Conservation (phyloP, 2,797 vertebrate species). For the Acipenser ruthenus region DNA sequence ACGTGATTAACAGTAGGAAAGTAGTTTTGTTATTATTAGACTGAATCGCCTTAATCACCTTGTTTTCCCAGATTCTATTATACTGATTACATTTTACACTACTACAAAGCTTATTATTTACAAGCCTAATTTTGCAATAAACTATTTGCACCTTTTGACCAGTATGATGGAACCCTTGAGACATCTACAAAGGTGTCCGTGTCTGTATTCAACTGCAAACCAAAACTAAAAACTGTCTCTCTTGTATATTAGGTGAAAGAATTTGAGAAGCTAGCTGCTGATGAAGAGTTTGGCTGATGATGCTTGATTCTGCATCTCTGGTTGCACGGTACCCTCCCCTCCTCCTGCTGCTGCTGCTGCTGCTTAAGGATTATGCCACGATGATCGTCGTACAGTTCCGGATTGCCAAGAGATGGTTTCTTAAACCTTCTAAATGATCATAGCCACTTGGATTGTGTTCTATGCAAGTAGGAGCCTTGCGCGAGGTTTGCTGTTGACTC, state of each 20-base stretch:
- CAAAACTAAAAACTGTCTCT: constrained; percentile 10
- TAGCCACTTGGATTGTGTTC: constrained; percentile 89
- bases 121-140: not conserved
- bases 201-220: not conserved
- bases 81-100: not conserved
- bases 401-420: constrained; percentile 51
- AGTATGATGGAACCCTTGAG: not conserved
- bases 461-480: constrained; percentile 92
- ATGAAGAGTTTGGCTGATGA: constrained; percentile 35
- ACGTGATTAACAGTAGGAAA: too few relatives aligned
- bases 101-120: not conserved
- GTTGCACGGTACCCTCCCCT: constrained; percentile 29
- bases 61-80: too few relatives aligned
- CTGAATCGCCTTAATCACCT: too few relatives aligned
- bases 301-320: constrained; percentile 32
- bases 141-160: not conserved
- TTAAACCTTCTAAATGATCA: constrained; percentile 88
- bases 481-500: constrained; percentile 77
- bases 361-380: constrained; percentile 25
- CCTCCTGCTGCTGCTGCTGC: constrained; percentile 31
- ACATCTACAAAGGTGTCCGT: not conserved
- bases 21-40: too few relatives aligned
- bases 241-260: constrained; percentile 13
- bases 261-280: constrained; percentile 26
- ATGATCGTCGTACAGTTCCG: constrained; percentile 49